phyloP scores from a whole-genome alignment of 2,113 vertebrate species.

The Baryphthengus martii region DNA sequence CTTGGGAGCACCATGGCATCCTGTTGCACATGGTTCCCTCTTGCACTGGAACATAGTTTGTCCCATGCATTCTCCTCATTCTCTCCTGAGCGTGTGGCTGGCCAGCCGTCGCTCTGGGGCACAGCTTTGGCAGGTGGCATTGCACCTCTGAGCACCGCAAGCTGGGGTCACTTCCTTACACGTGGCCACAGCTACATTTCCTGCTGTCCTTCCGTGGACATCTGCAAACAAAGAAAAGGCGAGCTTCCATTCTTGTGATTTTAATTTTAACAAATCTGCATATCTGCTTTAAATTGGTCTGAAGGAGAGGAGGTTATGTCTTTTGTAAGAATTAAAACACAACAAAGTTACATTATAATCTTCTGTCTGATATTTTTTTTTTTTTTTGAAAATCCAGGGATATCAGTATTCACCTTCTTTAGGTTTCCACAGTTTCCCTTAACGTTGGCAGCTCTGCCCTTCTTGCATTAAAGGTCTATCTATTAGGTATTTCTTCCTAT shows the following conservation, averaged over 20 bases:
- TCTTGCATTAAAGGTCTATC: neutral
- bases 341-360: neutral
- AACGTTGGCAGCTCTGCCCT: neutral
- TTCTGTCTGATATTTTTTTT: neutral
- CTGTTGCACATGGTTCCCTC: neutral
- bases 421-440: neutral
- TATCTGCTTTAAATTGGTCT: neutral
- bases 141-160: neutral
- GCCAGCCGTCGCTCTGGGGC: fast-evolving
- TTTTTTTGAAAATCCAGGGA: neutral
- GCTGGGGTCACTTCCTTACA: neutral
- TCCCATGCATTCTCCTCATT: neutral
- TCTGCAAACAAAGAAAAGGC: neutral
- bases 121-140: neutral
- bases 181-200: neutral
- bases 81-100: neutral
- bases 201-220: neutral
- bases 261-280: neutral
- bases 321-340: neutral
- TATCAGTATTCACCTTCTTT: neutral
- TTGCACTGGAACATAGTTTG: neutral
- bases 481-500: neutral
- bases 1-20: neutral
- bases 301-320: neutral
- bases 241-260: neutral